Conservation (phyloP, 2,888 invertebrate genomes). For the Chymomyza fuscimana region DNA sequence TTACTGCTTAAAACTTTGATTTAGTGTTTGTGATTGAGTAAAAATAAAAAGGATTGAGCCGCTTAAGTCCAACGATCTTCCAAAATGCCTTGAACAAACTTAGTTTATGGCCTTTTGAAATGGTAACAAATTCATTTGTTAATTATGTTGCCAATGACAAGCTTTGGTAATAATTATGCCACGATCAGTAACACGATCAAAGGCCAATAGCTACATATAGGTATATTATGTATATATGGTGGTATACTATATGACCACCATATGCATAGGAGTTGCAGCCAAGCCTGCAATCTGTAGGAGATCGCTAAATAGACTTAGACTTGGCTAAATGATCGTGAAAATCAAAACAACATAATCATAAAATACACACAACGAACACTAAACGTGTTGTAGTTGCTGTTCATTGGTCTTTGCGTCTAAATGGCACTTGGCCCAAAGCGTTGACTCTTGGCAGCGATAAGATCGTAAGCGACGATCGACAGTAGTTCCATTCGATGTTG, state of each 20-base stretch:
- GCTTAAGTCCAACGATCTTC: slow-evolving; percentile 3
- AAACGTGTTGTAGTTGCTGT: slow-evolving; percentile 61
- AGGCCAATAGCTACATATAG: slow-evolving; percentile 50
- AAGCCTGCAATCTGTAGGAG: slow-evolving; percentile 41
- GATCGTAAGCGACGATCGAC: slow-evolving; percentile 56
- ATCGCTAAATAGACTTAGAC: slow-evolving; percentile 61
- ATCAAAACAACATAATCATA: slow-evolving; percentile 74
- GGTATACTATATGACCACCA: background rate
- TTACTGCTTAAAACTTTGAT: slow-evolving; percentile 61
- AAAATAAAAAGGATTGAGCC: background rate
- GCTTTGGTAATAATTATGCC: slow-evolving; percentile 63
- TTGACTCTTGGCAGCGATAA: slow-evolving; percentile 68
- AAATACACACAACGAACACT: slow-evolving; percentile 64
- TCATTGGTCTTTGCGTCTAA: slow-evolving; percentile 70
- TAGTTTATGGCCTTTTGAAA: slow-evolving; percentile 51
- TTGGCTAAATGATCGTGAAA: slow-evolving; percentile 68
- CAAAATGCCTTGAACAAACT: slow-evolving; percentile 6
- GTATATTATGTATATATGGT: too few species aligned
- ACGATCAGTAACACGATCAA: slow-evolving; percentile 74
- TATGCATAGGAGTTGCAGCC: slow-evolving; percentile 11
- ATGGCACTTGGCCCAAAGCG: slow-evolving; percentile 72
- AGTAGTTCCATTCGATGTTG: slow-evolving; percentile 28
- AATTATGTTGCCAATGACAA: slow-evolving; percentile 76
- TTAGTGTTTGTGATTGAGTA: slow-evolving; percentile 32
- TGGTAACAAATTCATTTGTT: slow-evolving; percentile 78